Conservation (phyloP, 2,888 invertebrate species). For the Stratiomys singularior region DNA sequence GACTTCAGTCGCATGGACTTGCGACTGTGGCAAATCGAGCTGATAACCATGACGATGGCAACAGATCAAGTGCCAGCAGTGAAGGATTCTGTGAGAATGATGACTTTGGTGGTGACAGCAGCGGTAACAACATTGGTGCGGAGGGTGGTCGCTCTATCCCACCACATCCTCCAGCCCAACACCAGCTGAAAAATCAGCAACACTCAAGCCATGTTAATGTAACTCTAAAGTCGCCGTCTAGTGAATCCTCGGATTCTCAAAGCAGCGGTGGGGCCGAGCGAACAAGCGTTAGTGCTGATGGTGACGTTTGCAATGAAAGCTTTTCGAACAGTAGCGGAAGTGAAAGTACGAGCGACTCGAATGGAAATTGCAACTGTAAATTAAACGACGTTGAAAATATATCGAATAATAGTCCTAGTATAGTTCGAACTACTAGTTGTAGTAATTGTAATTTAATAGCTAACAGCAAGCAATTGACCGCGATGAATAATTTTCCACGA, state of each 20-base stretch:
- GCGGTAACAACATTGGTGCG: conserved; percentile 68
- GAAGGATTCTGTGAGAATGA: conserved; percentile 98
- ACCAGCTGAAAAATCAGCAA: conserved; percentile 46
- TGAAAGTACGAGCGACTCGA: conserved; percentile 47
- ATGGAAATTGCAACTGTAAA: conserved; percentile 51
- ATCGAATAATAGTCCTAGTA: conserved; percentile 48
- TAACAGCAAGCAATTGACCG: not conserved
- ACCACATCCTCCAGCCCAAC: conserved; percentile 52
- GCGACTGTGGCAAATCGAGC: conserved; percentile 44
- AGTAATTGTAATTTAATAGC: conserved; percentile 45
- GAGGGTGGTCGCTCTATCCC: conserved; percentile 59
- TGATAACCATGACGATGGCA: conserved; percentile 72
- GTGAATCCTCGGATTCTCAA: conserved; percentile 61
- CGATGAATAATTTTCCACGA: not conserved
- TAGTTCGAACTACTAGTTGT: conserved; percentile 51
- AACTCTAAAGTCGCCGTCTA: conserved; percentile 43
- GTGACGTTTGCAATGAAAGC: conserved; percentile 9
- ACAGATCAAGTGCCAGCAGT: conserved; percentile 92
- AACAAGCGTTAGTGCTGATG: conserved; percentile 45
- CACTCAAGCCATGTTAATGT: not conserved
- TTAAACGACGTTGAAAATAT: conserved; percentile 46
- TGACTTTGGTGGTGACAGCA: conserved; percentile 78
- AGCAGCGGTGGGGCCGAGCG: conserved; percentile 59
- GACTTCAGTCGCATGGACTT: conserved; percentile 50
- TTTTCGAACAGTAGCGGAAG: conserved; percentile 20